Evolutionary conservation across 2,888 invertebrate genomes (phyloP), one percentile per base, ranked within the genome.

Genomic region (Habroteleia sp.): DNA sequence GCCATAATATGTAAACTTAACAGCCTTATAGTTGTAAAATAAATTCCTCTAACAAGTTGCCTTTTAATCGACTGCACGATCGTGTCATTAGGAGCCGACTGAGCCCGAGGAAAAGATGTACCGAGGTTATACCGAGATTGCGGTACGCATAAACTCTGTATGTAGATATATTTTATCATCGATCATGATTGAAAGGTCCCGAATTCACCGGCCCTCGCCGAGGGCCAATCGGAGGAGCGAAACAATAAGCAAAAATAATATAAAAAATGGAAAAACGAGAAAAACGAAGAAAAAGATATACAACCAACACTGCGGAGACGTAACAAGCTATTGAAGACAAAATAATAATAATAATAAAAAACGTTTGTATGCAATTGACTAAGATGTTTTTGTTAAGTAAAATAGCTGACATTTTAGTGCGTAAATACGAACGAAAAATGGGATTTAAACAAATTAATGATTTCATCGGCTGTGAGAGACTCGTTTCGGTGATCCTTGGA

Each of bases 11-110:
- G 75, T 72, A 77, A 77, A 62, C 71, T 84, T 82, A 81, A 84
- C 86, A 88, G 87, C 87, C 87, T 88, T 87, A 87, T 85, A 85
- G 84, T 86, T 87, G 84, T 87, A 86, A 84, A 84, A 84, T 82
- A 74, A 83, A 86, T 85, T 86, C 82, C 84, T 87, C 85, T 84
- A 84, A 85, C 84, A 84, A 86, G 87, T 85, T 87, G 87, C 88
- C 88, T 87, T 87, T 83, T 84, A 80, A 82, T 82, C 84, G 82
- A 84, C 82, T 81, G 79, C 78, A 78, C 79, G 69, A 74, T 68
- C 78, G 72, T 78, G 77, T 80, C 79, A 76, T 80, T 80, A 73
- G 77, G 74, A 75, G 74, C 75, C 73, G 77, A 78, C 73, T 68
- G 73, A 63, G 77, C 63, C 74, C 73, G 74, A 74, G 74, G 76